Percentiles rank a stretch among this genome's conserved stretches.
phyloP scores from a whole-genome alignment of 1,140 invertebrate genomes.

The Aradophagus sp. region DNA sequence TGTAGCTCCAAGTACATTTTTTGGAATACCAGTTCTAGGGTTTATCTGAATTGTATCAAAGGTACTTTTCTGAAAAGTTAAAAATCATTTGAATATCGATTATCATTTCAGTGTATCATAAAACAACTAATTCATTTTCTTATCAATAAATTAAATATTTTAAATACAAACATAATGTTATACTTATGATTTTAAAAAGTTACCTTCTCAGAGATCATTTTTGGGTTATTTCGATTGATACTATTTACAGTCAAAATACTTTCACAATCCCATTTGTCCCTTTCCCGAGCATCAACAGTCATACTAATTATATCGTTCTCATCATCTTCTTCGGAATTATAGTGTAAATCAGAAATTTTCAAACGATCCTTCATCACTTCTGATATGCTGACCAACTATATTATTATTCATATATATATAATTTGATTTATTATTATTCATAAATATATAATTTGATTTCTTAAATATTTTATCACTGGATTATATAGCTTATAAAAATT shows the following conservation, averaged over 20 bases:
- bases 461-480: too few species aligned
- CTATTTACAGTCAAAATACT: slow-evolving; percentile 93
- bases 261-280: slow-evolving; percentile 93
- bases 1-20: slow-evolving; percentile 77
- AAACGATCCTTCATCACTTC: slow-evolving; percentile 65
- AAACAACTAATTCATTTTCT: too few species aligned
- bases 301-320: slow-evolving; percentile 77
- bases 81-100: too few species aligned
- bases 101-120: too few species aligned
- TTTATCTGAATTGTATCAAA: slow-evolving; percentile 81
- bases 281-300: slow-evolving; percentile 77
- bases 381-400: slow-evolving; percentile 62
- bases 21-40: slow-evolving; percentile 83
- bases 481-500: slow-evolving; percentile 1
- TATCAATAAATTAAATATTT: too few species aligned
- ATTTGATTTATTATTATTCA: too few species aligned
- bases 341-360: slow-evolving; percentile 60
- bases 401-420: too few species aligned
- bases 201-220: slow-evolving; percentile 77
- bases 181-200: too few species aligned
- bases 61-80: slow-evolving; percentile 65
- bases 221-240: slow-evolving; percentile 93
- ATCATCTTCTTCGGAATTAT: slow-evolving; percentile 76
- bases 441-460: too few species aligned
- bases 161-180: too few species aligned